Conservation (phyloP, 1,140 invertebrate genomes). For the Palaemon carinicauda region DNA sequence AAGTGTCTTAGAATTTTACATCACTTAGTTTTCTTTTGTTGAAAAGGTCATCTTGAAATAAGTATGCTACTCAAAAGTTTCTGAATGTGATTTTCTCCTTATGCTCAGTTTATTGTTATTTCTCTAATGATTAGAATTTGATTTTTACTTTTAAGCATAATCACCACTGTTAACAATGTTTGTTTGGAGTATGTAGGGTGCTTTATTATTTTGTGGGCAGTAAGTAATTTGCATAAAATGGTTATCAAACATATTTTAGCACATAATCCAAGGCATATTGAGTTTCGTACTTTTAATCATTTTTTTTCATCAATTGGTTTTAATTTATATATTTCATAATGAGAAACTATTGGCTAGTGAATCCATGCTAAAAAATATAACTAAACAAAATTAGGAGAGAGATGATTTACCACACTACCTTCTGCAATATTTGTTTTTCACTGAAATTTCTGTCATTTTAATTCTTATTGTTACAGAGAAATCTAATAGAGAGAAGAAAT, state of each 20-base stretch:
- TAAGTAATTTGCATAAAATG: not conserved
- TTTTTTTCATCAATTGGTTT: slow-evolving; percentile 27
- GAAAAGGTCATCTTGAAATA: not conserved
- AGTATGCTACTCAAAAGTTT: slow-evolving; percentile 12
- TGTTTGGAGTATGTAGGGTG: slow-evolving; percentile 19
- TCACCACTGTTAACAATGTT: slow-evolving; percentile 1
- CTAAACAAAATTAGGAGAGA: slow-evolving; percentile 7
- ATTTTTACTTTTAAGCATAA: slow-evolving; percentile 17
- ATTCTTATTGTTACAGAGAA: no score
- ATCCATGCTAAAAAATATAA: slow-evolving; percentile 45
- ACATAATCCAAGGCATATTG: not conserved
- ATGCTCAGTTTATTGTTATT: slow-evolving; percentile 18
- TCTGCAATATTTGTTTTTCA: no score
- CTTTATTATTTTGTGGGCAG: slow-evolving; percentile 13
- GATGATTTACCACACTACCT: not conserved
- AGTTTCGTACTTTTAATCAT: slow-evolving; percentile 14
- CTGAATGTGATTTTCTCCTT: slow-evolving; percentile 10
- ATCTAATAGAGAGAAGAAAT: no score
- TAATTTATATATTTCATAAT: slow-evolving; percentile 41
- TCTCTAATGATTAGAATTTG: not conserved
- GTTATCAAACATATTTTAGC: slow-evolving; percentile 10
- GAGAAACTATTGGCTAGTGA: slow-evolving; percentile 45
- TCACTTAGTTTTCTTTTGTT: not conserved
- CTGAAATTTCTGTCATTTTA: no score
- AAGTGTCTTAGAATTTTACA: slow-evolving; percentile 42